These are phyloP conservation scores for Phoxinus phoxinus DNA, from an alignment of 2,113 vertebrate species.

Conservation along the genomic window DNA sequence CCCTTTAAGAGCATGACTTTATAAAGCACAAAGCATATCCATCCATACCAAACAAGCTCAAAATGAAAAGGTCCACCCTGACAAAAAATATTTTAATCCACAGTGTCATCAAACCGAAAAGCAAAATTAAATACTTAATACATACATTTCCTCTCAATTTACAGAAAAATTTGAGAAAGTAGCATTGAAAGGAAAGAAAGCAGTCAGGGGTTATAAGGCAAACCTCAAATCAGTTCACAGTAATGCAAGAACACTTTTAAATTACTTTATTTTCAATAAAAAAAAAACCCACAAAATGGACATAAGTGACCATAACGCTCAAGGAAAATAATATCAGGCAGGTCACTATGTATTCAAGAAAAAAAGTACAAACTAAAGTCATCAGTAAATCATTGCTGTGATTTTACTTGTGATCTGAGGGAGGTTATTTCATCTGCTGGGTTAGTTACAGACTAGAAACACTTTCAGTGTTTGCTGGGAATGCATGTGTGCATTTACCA, in stretches of 20 bases:
- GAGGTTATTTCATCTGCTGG: neutral
- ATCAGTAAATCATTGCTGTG: neutral
- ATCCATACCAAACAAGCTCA: neutral
- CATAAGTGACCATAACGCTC: neutral
- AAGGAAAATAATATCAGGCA: neutral
- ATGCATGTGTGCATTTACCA: conserved; percentile 2
- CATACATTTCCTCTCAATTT: neutral
- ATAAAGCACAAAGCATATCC: neutral
- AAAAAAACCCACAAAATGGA: neutral
- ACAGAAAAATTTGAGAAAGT: conserved; percentile 8
- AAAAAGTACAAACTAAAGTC: neutral
- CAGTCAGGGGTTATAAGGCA: neutral
- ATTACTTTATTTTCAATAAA: neutral
- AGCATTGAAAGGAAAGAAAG: neutral
- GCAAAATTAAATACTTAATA: conserved; percentile 57
- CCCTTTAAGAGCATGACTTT: neutral
- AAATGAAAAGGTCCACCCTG: neutral
- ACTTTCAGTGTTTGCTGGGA: neutral
- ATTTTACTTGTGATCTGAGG: neutral
- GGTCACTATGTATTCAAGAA: neutral
- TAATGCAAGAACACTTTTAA: neutral
- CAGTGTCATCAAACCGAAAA: conserved; percentile 24
- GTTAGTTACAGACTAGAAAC: neutral
- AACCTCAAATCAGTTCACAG: conserved; percentile 8
- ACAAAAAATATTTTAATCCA: conserved; percentile 42